Base-by-base conservation (phyloP, 1,140 invertebrate genomes). In the Papilio xuthus region DNA sequence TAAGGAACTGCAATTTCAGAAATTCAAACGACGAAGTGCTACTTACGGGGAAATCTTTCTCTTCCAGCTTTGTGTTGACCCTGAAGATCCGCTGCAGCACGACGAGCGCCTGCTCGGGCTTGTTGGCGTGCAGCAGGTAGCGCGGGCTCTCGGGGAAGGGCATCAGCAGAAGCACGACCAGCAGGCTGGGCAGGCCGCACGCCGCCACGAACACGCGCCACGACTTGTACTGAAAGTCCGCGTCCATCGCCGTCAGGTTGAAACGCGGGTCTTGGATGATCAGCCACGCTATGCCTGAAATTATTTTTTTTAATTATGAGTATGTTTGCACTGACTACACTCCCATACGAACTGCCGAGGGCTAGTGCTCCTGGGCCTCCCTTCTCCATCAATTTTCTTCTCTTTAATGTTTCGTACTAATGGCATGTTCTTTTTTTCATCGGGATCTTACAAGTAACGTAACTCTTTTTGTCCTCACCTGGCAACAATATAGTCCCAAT, bases 111-210 rank as follows among this genome's bases (percentile, higher is more conserved):
- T 94, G 91, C 28, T 95, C 91, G 3, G 92, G 86, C 76, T 93
- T 89, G 86, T 95, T 94, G 0, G 90, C 89, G 18, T 94, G 86
- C 18, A 95, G 90, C 41, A 95, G 81, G 82, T 95, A 94, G 83
- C 95, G 90, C 0, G 97, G 97, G 84, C 96, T 97, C 91, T 98
- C 97, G 1, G 97, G 96, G 32, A 97, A 95, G 81, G 97, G 96
- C 56, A 95, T 92, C 18, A 97, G 94, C 0, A 96, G 88, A 23
- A 96, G 78, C 18, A 95, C 95, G 69, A 96, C 96, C 56, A 97
- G 84, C 0, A 97, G 84, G 78, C 95, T 95, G 4, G 97, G 97
- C 8, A 97, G 69, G 0, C 96, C 95, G 81, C 96, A 95, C 1
- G 95, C 84, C 0, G 96, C 94, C 4, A 98, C 94, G 90, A 97